A percentile compares a stretch with the other conserved stretches of the same genome.
These are phyloP conservation scores for Bryconaethiops microstoma DNA, from an alignment of 2,797 vertebrate genomes.

Conservation along the genomic window DNA sequence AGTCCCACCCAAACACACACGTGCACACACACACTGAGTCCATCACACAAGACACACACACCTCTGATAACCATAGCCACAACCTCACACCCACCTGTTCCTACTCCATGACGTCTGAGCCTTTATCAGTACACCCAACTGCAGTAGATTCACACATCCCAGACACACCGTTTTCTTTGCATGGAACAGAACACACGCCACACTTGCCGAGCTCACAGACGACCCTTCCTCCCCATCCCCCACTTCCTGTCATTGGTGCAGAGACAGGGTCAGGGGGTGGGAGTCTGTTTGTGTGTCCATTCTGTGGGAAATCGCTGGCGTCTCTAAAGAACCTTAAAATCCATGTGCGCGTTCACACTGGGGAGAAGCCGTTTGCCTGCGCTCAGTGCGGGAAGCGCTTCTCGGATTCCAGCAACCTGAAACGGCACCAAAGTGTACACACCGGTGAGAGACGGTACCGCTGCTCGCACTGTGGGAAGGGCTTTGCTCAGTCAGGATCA, in stretches of 20 bases:
- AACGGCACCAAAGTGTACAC: slow-evolving; percentile 77
- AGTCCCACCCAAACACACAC: background rate
- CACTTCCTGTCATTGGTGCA: background rate
- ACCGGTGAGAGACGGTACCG: slow-evolving; percentile 75
- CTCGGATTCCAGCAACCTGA: slow-evolving; percentile 76
- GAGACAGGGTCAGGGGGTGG: slow-evolving; percentile 9
- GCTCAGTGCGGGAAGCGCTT: slow-evolving; percentile 66
- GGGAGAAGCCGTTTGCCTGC: slow-evolving; percentile 37
- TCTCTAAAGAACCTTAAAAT: slow-evolving; percentile 35
- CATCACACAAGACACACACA: slow-evolving; percentile 1
- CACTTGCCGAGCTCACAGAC: slow-evolving; percentile 3
- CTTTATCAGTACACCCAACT: background rate
- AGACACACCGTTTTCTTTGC: background rate
- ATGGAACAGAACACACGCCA: background rate
- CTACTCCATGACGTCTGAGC: background rate
- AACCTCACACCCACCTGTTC: slow-evolving; percentile 5
- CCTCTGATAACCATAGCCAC: slow-evolving; percentile 17
- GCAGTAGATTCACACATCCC: background rate
- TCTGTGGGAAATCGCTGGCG: slow-evolving; percentile 26
- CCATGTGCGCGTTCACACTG: slow-evolving; percentile 27
- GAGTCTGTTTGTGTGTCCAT: slow-evolving; percentile 26
- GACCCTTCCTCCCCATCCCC: background rate
- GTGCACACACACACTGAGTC: background rate
- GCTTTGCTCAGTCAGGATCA: slow-evolving; percentile 74
- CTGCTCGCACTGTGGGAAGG: slow-evolving; percentile 74